Evolutionary conservation across 2,797 vertebrate genomes (phyloP), one percentile per base, ranked within the genome.

Genomic region (Odontamblyopus lacepedii): DNA sequence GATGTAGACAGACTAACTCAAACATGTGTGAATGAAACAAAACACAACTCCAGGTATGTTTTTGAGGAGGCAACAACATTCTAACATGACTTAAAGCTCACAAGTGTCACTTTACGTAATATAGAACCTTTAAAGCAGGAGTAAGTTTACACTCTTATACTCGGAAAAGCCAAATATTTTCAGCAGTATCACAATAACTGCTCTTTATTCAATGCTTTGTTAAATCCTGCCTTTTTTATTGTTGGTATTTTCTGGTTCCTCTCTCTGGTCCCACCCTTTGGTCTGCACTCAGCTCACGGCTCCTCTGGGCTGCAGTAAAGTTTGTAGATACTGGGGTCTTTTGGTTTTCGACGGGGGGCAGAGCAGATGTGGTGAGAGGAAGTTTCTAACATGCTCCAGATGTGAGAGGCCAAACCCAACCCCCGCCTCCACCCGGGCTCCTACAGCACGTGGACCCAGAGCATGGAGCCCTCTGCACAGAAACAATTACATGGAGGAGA

Each of bases 381-480:
- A 92, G 91, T 91, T 78, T 74, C 91, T 94, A 94, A 94, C 87
- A 59, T 77, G 82, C 79, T 92, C 92, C 94, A 95, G 92, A 95
- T 95, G 93, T 93, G 85, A 78, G 86, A 79, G 71, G 88, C 84
- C 79, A 70, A 64, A 79, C 82, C 81, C 86, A 87, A 80, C 85
- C 82, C 84, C 89, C 76, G 30, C 84, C 61, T 63, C 32, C 16
- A 11, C 62, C 4, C 4, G n/a, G 2, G 19, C 6, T 9, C 53
- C 53, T n/a, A 1, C 23, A 23, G n/a, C 35, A 63, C 62, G 74
- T 82, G 81, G 90, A 87, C 83, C 85, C 80, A 84, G 81, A 76
- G 81, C 65, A 75, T 71, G 74, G 75, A 8, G n/a, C 44, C 44
- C 15, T 38, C 35, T 38, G 35, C 41, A 44, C 41, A 44, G 12